Evolutionary conservation across 2,797 vertebrate species (phyloP), one percentile per base, ranked within the genome.

Genomic region (Lycodopsis pacificus): DNA sequence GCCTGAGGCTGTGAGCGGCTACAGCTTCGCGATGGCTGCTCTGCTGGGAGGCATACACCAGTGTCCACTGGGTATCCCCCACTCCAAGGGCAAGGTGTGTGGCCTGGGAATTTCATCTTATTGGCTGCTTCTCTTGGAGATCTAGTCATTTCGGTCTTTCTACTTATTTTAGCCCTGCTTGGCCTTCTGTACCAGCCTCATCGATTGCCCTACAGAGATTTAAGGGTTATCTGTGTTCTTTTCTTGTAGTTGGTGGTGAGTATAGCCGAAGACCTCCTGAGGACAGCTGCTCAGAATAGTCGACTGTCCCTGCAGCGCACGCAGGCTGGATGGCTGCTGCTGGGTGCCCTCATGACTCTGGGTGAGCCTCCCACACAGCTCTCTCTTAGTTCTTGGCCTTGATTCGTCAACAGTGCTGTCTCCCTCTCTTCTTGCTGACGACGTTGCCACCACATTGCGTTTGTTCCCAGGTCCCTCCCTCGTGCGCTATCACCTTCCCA

Each of bases 21-120:
- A 99, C 92, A 99, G 98, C 94, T 99, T 99, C 84, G 98, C 98
- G 4, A 98, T 99, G 97, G 98, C 98, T 20, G 98, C 98, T 71
- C 92, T 99, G 75, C 94, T 99, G 72, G 98, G 98, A 67, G 98
- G 98, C 0, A 97, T 99, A 12, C 96, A 99, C 92, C 98, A 99
- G 92, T 99, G 98, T 90, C 97, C 98, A 0, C 91, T 99, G 85
- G 98, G 98, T 46, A 97, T 99, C 90, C 98, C 98, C 62, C 98
- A 99, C 7, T 95, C 97, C 78, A 99, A 99, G 95, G 98, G 98
- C 87, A 99, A 99, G 97, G 98, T 99, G 90, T 79, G 94, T 77
- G 36, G 15, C 19, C 14, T 61, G 17, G 59, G 10, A 77, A 62
- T 49, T 4, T 44, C 49, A 56, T 44, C 30, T 59, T 22, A 19